Conservation (phyloP, 2,888 invertebrate species). For the Xylota segnis region DNA sequence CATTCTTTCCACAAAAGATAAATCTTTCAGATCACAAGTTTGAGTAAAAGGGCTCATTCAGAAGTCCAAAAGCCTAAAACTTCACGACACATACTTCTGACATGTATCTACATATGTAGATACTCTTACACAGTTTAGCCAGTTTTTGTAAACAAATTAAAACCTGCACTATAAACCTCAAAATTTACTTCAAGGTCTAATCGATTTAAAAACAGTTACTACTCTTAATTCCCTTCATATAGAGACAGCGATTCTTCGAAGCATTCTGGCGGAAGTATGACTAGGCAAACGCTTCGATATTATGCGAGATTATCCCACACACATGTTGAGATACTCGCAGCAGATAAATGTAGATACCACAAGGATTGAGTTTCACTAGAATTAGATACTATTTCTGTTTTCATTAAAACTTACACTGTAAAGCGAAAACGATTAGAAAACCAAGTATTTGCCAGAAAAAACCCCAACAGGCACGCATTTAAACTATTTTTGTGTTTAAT, state of each 20-base stretch:
- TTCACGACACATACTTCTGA: too few relatives aligned
- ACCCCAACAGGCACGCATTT: not conserved
- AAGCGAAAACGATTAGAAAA: too few relatives aligned
- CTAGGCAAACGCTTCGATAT: not conserved
- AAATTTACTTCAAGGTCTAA: not conserved
- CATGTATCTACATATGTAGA: too few relatives aligned
- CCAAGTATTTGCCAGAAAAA: too few relatives aligned
- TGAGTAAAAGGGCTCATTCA: too few relatives aligned
- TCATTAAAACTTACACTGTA: too few relatives aligned
- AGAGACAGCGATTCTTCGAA: not conserved
- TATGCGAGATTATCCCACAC: not conserved
- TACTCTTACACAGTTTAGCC: too few relatives aligned
- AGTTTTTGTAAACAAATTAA: too few relatives aligned
- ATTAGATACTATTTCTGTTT: too few relatives aligned
- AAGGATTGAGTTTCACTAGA: not conserved
- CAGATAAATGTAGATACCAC: not conserved
- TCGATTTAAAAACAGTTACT: not conserved
- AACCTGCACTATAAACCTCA: not conserved
- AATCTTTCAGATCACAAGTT: too few relatives aligned
- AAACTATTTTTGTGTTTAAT: not conserved
- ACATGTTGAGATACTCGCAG: not conserved
- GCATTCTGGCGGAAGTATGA: not conserved
- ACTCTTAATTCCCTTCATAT: not conserved
- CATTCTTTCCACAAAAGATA: too few relatives aligned
- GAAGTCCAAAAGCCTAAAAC: too few relatives aligned